Conservation (phyloP, 2,113 vertebrate genomes). For the Gadus macrocephalus region DNA sequence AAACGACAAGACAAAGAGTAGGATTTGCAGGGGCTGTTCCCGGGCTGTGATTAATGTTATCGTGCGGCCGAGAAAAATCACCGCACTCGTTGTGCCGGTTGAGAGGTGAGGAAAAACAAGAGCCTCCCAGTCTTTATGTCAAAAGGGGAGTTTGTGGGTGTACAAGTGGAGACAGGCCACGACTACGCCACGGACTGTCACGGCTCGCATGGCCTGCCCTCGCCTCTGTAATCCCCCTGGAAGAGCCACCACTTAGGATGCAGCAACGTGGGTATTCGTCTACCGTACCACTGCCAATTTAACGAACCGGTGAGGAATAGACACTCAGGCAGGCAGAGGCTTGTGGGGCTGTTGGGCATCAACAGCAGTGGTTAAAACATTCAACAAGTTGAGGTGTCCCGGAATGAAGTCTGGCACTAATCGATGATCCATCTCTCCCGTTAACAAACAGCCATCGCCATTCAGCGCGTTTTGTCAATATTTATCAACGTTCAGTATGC, state of each 20-base stretch:
- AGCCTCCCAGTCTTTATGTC: no score
- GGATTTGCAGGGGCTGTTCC: no score
- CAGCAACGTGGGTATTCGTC: conserved; percentile 13
- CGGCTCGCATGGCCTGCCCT: neutral
- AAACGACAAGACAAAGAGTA: no score
- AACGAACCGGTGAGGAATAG: neutral
- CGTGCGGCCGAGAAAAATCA: no score
- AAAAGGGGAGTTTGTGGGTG: no score
- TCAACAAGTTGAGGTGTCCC: neutral
- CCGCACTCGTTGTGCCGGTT: no score
- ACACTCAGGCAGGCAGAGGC: neutral
- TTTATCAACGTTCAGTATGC: conserved; percentile 39
- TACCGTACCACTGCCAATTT: neutral
- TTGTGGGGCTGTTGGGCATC: no score
- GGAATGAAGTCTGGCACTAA: neutral
- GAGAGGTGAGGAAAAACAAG: no score
- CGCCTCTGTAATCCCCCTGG: neutral
- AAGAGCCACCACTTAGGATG: conserved; percentile 9
- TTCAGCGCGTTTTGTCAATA: neutral
- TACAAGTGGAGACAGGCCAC: no score
- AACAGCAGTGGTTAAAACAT: no score
- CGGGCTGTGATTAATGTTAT: no score
- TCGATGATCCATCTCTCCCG: conserved; percentile 17
- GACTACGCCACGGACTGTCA: neutral
- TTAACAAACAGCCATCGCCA: conserved; percentile 20